A percentile compares a stretch with the other conserved stretches of the same genome.
These are phyloP conservation scores for Coccyzus lansbergi DNA, from an alignment of 2,797 vertebrate genomes.

Conservation along the genomic window DNA sequence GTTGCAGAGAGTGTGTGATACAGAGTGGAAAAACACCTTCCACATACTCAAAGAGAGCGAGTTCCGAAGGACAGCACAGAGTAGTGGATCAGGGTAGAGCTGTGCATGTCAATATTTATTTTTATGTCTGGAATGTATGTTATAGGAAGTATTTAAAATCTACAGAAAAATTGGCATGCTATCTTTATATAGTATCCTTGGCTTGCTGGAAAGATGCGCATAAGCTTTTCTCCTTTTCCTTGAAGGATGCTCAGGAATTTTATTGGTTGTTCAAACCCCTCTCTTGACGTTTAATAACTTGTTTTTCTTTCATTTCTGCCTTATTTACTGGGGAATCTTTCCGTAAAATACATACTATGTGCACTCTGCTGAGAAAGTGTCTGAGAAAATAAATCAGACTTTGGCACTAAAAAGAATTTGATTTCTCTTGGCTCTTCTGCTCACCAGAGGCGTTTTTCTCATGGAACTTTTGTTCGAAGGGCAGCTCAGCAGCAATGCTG, in stretches of 20 bases:
- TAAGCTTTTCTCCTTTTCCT: background rate
- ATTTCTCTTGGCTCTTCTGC: constrained; percentile 1
- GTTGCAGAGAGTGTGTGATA: background rate
- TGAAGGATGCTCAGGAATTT: background rate
- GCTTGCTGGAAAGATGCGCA: background rate
- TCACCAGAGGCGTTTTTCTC: constrained; percentile 6
- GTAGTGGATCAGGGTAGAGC: background rate
- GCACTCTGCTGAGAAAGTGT: background rate
- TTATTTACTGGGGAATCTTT: background rate
- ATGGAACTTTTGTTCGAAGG: background rate
- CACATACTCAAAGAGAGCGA: background rate
- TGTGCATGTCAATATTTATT: background rate
- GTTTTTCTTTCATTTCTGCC: background rate
- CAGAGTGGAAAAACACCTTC: background rate
- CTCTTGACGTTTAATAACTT: background rate
- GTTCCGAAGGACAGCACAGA: background rate
- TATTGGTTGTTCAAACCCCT: background rate
- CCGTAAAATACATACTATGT: background rate
- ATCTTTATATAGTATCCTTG: background rate
- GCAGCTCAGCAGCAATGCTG: background rate
- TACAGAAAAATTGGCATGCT: background rate
- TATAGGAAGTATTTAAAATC: background rate
- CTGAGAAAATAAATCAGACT: constrained; percentile 1
- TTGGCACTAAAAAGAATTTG: background rate
- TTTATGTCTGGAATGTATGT: background rate